Percentiles rank a stretch among this genome's conserved stretches.
Conservation (phyloP, 1,140 invertebrate genomes). For the Potamilus streckersoni region DNA sequence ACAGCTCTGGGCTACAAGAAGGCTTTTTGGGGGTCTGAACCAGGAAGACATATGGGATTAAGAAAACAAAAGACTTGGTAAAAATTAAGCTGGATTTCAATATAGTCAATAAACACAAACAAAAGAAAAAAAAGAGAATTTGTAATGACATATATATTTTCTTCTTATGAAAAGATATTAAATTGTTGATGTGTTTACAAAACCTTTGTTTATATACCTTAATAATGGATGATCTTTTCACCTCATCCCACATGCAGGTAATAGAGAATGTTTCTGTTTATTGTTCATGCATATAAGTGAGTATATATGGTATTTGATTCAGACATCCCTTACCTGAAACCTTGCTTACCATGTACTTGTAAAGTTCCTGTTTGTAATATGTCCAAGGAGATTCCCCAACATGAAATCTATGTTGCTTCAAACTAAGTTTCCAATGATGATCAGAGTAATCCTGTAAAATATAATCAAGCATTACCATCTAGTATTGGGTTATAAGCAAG, state of each 20-base stretch:
- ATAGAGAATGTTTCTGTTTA: background rate
- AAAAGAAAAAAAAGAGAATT: background rate
- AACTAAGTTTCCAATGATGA: slow-evolving; percentile 61
- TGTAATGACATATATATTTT: background rate
- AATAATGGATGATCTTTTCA: background rate
- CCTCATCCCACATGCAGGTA: too few species aligned
- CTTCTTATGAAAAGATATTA: background rate
- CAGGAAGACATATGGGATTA: too few species aligned
- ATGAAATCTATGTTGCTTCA: slow-evolving; percentile 54
- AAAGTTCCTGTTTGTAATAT: slow-evolving; percentile 51
- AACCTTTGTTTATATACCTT: background rate
- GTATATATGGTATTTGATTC: background rate
- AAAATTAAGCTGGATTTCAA: background rate
- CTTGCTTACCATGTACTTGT: slow-evolving; percentile 48
- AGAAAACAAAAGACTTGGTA: background rate
- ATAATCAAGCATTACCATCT: too few species aligned
- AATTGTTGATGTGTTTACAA: background rate
- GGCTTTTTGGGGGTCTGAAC: too few species aligned
- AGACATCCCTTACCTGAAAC: background rate
- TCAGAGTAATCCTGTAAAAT: slow-evolving; percentile 40
- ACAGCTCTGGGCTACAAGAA: too few species aligned
- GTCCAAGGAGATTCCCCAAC: slow-evolving; percentile 60
- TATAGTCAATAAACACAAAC: background rate
- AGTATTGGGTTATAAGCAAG: too few species aligned
- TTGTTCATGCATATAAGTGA: background rate